Conservation (phyloP, 2,888 invertebrate genomes). For the Marasmarcha lunaedactyla region DNA sequence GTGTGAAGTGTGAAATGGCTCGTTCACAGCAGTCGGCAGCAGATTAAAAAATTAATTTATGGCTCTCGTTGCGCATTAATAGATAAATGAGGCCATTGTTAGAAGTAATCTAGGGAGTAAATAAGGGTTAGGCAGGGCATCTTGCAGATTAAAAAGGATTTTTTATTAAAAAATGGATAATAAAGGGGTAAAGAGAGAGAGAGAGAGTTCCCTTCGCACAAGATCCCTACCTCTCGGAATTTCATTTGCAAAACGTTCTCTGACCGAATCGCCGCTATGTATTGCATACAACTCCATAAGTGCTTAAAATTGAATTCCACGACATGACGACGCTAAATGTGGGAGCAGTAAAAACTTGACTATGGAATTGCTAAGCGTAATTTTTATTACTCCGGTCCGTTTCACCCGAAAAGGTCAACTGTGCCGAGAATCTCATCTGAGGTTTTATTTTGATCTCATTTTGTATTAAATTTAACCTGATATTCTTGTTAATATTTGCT, state of each 20-base stretch:
- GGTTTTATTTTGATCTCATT: no score
- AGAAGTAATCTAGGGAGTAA: conserved; percentile 43
- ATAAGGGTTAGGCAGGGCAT: conserved; percentile 42
- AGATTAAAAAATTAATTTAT: not conserved
- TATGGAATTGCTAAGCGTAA: conserved; percentile 3
- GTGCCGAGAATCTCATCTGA: no score
- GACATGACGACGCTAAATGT: conserved; percentile 1
- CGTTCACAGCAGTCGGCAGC: conserved; percentile 19
- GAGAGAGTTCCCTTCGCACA: conserved; percentile 30
- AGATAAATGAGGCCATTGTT: conserved; percentile 19
- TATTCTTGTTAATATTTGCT: no score
- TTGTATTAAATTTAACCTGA: no score
- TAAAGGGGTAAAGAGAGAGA: conserved; percentile 30
- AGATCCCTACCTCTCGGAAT: conserved; percentile 32
- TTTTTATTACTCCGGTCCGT: conserved; percentile 1
- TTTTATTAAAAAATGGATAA: conserved; percentile 47
- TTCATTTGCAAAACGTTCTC: conserved; percentile 46
- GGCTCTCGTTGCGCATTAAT: not conserved
- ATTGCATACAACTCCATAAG: conserved; percentile 25
- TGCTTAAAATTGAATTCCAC: conserved; percentile 21
- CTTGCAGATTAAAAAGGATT: conserved; percentile 43
- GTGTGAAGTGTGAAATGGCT: conserved; percentile 40
- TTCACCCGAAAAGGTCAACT: no score
- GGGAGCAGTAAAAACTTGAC: conserved; percentile 1
- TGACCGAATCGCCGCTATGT: conserved; percentile 34